Evolutionary conservation across 64 coral and sea anemone genomes (phyloP).

Genomic region (Actinia tenebrosa): DNA sequence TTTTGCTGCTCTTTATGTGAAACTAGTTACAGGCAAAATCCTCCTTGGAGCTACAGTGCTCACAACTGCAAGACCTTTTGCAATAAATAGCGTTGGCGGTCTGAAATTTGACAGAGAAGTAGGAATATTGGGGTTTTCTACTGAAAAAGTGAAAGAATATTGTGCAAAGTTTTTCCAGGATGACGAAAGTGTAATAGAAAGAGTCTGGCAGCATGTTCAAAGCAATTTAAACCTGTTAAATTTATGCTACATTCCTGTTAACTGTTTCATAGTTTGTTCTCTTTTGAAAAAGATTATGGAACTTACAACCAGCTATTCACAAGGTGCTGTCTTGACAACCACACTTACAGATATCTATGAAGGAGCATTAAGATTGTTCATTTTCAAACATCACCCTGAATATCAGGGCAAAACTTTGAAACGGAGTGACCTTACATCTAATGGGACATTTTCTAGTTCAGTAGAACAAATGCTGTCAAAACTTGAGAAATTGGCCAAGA

Average conservation of each 20-base stretch:
- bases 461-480: slow-evolving; percentile 26
- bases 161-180: slow-evolving; percentile 10
- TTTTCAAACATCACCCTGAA: slow-evolving; percentile 37
- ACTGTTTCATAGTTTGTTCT: slow-evolving; percentile 58
- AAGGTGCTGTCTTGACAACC: slow-evolving; percentile 11
- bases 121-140: slow-evolving; percentile 32
- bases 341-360: slow-evolving; percentile 48
- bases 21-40: slow-evolving; percentile 20
- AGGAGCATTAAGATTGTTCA: slow-evolving; percentile 41
- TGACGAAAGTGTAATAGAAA: background rate
- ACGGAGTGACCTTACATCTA: background rate
- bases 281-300: slow-evolving; percentile 23
- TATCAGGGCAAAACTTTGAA: slow-evolving; percentile 4
- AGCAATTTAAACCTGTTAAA: slow-evolving; percentile 39
- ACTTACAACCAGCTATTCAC: background rate
- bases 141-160: slow-evolving; percentile 34
- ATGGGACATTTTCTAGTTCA: background rate
- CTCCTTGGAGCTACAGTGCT: slow-evolving; percentile 25
- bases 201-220: slow-evolving; percentile 39
- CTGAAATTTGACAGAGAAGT: slow-evolving; percentile 1
- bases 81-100: background rate
- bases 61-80: slow-evolving; percentile 29
- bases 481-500: slow-evolving; percentile 23
- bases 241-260: slow-evolving; percentile 61
- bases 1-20: slow-evolving; percentile 28